Conservation (phyloP, 2,113 vertebrate species). For the Nibea albiflora region DNA sequence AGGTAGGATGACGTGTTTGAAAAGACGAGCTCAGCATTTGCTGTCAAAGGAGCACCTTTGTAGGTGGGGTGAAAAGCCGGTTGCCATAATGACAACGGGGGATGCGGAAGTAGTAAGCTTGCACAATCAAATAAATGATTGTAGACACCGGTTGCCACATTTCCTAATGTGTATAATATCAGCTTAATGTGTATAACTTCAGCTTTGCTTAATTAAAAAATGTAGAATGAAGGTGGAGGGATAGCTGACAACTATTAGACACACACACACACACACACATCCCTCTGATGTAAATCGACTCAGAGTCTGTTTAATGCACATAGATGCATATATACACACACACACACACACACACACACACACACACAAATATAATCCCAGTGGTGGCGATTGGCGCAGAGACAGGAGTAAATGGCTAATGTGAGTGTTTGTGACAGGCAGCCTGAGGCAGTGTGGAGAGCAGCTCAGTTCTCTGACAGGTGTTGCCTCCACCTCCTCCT, state of each 20-base stretch:
- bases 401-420: constrained; percentile 70
- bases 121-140: background rate
- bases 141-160: background rate
- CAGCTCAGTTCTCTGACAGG: constrained; percentile 57
- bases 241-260: background rate
- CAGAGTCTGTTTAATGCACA: constrained; percentile 16
- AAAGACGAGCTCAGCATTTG: background rate
- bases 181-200: background rate
- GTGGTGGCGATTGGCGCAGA: background rate
- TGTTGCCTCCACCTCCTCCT: constrained; percentile 47
- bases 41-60: constrained; percentile 3
- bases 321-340: background rate
- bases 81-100: background rate
- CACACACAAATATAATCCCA: constrained; percentile 31
- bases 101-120: background rate
- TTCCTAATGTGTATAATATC: background rate
- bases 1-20: background rate
- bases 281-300: constrained; percentile 6
- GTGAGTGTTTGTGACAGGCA: constrained; percentile 72
- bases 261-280: background rate
- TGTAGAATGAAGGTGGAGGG: too few species aligned
- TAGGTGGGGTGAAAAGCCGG: background rate
- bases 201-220: background rate
- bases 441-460: constrained; percentile 60
- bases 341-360: constrained; percentile 13